Evolutionary conservation across 2,888 invertebrate genomes (phyloP).

Genomic region (Perithous albicinctus): DNA sequence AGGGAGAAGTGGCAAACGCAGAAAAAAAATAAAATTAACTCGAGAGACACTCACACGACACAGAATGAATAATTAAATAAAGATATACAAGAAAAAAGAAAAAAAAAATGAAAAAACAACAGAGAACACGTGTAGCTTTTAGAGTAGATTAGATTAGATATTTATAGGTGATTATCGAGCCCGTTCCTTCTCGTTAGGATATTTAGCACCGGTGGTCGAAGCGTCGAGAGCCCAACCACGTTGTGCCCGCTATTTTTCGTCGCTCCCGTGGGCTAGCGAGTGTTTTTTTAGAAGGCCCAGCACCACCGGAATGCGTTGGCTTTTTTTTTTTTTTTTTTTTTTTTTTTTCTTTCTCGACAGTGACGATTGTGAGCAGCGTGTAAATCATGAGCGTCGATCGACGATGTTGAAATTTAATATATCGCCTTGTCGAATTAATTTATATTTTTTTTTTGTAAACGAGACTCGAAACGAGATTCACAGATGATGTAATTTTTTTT

Average conservation of each 20-base stretch:
- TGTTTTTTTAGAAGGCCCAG: conserved; percentile 29
- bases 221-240: conserved; percentile 48
- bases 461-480: not conserved
- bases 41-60: conserved; percentile 21
- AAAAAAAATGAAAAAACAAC: too few relatives aligned
- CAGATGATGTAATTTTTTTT: conserved; percentile 1
- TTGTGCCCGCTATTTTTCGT: conserved; percentile 57
- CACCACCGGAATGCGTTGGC: conserved; percentile 34
- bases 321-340: conserved; percentile 38
- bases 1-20: conserved; percentile 55
- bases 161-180: conserved; percentile 75
- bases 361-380: conserved; percentile 35
- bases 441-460: conserved; percentile 22
- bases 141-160: conserved; percentile 73
- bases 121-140: conserved; percentile 72
- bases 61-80: conserved; percentile 32
- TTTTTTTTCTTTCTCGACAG: conserved; percentile 31
- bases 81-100: too few relatives aligned
- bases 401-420: conserved; percentile 36
- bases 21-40: too few relatives aligned
- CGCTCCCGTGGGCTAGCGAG: conserved; percentile 27
- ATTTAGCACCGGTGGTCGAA: conserved; percentile 59
- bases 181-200: conserved; percentile 75
- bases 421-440: conserved; percentile 50
- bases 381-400: conserved; percentile 27